phyloP scores from a whole-genome alignment of 2,797 vertebrate genomes.

The Atherinosoma microstoma region DNA sequence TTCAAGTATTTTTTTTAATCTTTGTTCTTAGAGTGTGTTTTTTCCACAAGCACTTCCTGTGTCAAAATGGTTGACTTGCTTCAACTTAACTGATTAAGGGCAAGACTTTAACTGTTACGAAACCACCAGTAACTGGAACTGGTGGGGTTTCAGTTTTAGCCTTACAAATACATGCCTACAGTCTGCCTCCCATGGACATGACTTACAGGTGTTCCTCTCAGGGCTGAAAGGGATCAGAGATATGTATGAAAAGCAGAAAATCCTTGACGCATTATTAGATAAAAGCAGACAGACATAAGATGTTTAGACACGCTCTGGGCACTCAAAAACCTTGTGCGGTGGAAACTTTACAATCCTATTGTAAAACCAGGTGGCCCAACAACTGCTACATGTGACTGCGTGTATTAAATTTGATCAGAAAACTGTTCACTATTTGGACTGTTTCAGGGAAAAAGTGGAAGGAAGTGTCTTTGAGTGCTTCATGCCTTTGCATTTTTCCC shows the following conservation, averaged over 20 bases:
- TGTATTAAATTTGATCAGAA: too few species aligned
- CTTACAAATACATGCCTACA: constrained; percentile 1
- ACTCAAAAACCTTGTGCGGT: constrained; percentile 57
- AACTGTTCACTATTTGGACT: too few species aligned
- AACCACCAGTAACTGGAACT: constrained; percentile 27
- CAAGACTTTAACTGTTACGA: constrained; percentile 12
- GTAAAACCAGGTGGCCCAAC: too few species aligned
- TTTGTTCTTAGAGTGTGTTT: neutral
- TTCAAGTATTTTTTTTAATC: neutral
- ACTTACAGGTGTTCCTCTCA: neutral
- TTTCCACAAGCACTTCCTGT: constrained; percentile 6
- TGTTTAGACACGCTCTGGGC: constrained; percentile 7
- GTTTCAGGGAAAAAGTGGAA: neutral
- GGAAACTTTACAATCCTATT: constrained; percentile 43
- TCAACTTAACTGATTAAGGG: constrained; percentile 24
- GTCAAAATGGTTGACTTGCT: constrained; percentile 20
- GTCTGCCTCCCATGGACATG: constrained; percentile 27
- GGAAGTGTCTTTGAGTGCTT: neutral
- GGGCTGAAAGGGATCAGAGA: neutral
- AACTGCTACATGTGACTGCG: too few species aligned
- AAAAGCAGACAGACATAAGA: neutral
- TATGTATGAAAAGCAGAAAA: neutral
- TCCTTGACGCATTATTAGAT: neutral
- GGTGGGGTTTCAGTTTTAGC: constrained; percentile 4
- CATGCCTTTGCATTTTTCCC: neutral